Conservation (phyloP, 2,113 vertebrate species). For the Solea solea region DNA sequence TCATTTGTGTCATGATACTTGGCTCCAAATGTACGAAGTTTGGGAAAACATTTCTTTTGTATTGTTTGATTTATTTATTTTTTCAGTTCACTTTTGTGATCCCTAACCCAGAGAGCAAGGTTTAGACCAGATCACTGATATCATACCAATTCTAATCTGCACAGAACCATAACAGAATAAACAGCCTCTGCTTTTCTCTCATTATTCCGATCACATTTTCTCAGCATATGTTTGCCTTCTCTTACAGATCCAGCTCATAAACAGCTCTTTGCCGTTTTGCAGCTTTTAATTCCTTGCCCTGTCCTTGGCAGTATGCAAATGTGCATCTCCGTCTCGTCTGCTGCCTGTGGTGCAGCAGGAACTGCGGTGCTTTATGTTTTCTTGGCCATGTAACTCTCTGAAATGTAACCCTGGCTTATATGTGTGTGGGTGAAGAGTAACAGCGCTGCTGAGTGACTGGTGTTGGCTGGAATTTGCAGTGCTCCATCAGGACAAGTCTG, state of each 20-base stretch:
- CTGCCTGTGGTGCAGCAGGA: slow-evolving; percentile 4
- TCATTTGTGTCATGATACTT: no score
- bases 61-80: no score
- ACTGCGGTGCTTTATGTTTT: slow-evolving; percentile 16
- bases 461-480: slow-evolving; percentile 25
- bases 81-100: no score
- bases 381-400: slow-evolving; percentile 26
- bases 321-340: slow-evolving; percentile 9
- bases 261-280: not conserved
- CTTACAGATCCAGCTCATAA: not conserved
- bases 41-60: no score
- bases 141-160: not conserved
- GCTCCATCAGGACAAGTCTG: slow-evolving; percentile 40
- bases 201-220: not conserved
- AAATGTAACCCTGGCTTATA: slow-evolving; percentile 32
- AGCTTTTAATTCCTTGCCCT: not conserved
- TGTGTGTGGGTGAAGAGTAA: not conserved
- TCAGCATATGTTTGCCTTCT: not conserved
- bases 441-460: no score
- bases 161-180: no score
- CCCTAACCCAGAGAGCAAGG: no score
- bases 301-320: slow-evolving; percentile 37
- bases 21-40: no score
- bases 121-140: not conserved
- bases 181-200: slow-evolving; percentile 1